phyloP scores from a whole-genome alignment of 2,113 vertebrate species.

The Notiomystis cincta region DNA sequence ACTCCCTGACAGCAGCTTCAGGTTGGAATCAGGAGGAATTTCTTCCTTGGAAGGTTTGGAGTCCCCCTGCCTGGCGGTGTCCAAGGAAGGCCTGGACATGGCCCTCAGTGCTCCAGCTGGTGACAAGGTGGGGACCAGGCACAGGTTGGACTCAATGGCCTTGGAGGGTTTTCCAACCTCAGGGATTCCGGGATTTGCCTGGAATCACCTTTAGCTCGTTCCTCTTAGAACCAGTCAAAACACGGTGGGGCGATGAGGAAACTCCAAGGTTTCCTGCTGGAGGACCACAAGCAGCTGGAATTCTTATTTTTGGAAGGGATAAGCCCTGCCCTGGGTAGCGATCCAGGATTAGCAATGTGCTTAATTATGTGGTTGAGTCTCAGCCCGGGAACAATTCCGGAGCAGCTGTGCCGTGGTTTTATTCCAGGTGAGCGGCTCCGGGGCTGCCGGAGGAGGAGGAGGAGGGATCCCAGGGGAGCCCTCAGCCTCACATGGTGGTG shows the following conservation, averaged over 20 bases:
- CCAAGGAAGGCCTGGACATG: accelerated
- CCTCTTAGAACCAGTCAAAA: neutral
- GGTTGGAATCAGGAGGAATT: neutral
- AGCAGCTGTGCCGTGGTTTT: neutral
- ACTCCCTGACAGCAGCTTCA: neutral
- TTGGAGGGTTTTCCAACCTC: neutral
- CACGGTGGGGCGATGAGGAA: accelerated
- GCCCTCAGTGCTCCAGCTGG: neutral
- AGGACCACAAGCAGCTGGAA: neutral
- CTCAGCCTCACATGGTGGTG: accelerated
- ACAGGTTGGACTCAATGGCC: accelerated
- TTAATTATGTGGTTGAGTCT: neutral
- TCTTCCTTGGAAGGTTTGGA: neutral
- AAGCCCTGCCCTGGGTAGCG: neutral
- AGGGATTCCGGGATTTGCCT: neutral
- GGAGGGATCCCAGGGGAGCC: neutral
- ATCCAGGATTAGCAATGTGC: neutral
- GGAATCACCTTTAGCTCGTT: accelerated
- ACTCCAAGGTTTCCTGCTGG: neutral
- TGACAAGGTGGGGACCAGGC: accelerated
- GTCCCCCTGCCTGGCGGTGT: accelerated
- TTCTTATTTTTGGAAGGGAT: neutral
- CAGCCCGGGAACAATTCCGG: neutral
- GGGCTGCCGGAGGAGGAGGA: neutral
- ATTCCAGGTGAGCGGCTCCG: accelerated